Base-by-base conservation (phyloP, 2,113 vertebrate genomes). In the Tragelaphus scriptus region DNA sequence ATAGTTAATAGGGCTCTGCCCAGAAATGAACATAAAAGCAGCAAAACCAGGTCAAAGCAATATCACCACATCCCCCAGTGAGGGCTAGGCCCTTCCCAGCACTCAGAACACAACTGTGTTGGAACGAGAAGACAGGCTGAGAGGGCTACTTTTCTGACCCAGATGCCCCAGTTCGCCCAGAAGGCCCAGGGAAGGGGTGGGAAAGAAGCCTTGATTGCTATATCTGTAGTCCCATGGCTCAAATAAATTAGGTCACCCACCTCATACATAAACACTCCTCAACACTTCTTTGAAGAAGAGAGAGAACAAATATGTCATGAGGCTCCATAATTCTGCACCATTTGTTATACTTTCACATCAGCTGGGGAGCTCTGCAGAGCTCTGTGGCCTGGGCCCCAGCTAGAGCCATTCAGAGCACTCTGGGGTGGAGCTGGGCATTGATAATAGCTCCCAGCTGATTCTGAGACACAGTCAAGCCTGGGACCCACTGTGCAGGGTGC, bases 1-100 rank as follows among this genome's bases (percentile, higher is more conserved):
- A 82, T 86, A 71, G 92, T 79, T 94, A 96, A 92, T 25, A 44
- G 77, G 49, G 9, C 68, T 84, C 40, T 93, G 65, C 75, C 94
- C 51, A 75, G 75, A 88, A 93, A 23, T 19, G 56, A 90, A 95
- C 81, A 92, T 26, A 44, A 96, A 95, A 92, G 71, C 65, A 95
- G 56, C 55, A 65, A 94, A 97, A 97, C 61, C 94, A 97, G 94
- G 92, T 91, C 97, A 87, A 61, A 96, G 55, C 68, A 90, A 40
- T 36, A 71, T 53, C 61, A 75, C 19, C 0, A 7, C 47, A 61
- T 87, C 93, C 86, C 82, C 86, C 84, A 40, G 85, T n/a, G 75
- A 85, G 94, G 49, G n/a, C 30, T 12, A n/a, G 61, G 79, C 61
- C 92, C 71, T 65, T 85, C 56, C 77, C n/a, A 92, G 93, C 56